Percentiles rank a stretch among this genome's conserved stretches.
phyloP scores from a whole-genome alignment of 1,140 invertebrate species.

The Dinothrombium tinctorium region DNA sequence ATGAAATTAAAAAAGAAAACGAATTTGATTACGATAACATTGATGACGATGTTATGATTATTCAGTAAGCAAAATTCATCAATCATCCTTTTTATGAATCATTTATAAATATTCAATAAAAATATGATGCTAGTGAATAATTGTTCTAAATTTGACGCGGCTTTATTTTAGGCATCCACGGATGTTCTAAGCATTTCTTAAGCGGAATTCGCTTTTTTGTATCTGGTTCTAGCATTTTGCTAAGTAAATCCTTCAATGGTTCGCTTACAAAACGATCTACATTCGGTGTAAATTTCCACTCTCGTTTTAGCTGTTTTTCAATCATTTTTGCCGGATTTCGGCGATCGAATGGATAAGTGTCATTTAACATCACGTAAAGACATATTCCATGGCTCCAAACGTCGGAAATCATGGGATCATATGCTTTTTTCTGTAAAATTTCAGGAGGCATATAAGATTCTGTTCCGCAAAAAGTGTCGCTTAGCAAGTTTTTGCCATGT shows the following conservation, averaged over 20 bases:
- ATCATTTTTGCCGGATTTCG: slow-evolving; percentile 23
- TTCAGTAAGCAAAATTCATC: too few relatives aligned
- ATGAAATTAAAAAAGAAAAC: too few relatives aligned
- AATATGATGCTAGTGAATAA: too few relatives aligned
- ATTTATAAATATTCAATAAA: too few relatives aligned
- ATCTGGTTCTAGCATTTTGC: background rate
- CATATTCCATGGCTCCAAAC: slow-evolving; percentile 17
- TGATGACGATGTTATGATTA: too few relatives aligned
- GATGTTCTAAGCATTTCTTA: background rate
- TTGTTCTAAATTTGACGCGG: too few relatives aligned
- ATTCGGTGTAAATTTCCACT: slow-evolving; percentile 22
- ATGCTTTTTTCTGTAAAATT: slow-evolving; percentile 5
- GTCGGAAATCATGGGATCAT: slow-evolving; percentile 13
- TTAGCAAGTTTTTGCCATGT: slow-evolving; percentile 1
- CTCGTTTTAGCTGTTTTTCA: slow-evolving; percentile 33
- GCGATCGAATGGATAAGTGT: slow-evolving; percentile 22
- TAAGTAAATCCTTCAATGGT: background rate
- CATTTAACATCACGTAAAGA: slow-evolving; percentile 17
- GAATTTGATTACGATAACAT: too few relatives aligned
- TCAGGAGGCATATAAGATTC: slow-evolving; percentile 9
- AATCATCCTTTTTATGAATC: too few relatives aligned
- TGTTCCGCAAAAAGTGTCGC: slow-evolving; percentile 11
- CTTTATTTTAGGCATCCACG: too few relatives aligned
- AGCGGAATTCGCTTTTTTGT: background rate
- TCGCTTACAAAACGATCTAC: too few relatives aligned